Base-by-base conservation (phyloP, 1,140 invertebrate species). In the Formica exsecta region DNA sequence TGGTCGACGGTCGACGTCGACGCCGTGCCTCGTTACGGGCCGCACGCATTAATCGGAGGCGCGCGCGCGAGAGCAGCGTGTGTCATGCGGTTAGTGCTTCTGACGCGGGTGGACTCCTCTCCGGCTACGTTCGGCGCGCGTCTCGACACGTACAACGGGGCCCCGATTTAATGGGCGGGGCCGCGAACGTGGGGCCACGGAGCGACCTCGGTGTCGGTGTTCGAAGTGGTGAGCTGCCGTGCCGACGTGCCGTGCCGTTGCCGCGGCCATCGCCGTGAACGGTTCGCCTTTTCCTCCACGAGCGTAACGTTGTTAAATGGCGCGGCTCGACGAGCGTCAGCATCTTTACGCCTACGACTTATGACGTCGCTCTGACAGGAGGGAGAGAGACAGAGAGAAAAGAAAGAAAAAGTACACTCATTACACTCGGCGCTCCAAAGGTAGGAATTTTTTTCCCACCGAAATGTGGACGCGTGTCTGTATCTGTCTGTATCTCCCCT, bases 161-260 rank as follows among this genome's bases (percentile, higher is more conserved):
- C 59, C 73, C 22, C 64, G 41, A 59, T 59, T 73, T 73, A 76
- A 87, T 90, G 89, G 89, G 89, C 86, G 89, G 89, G 89, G 89
- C 90, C 86, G 89, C 57, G 6, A 59, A 9, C 57, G 57, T 68
- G 44, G 44, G 38, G 44, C 83, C 86, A 88, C 76, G 84, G 77
- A 91, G 88, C 90, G 90, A 91, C 90, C 90, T 90, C 90, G 86
- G 90, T 91, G 90, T 88, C 87, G 86, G 87, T 89, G 90, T 88
- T 80, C 57, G 80, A 54, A 89, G 90, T 91, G 90, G 90, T 88
- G 90, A 91, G 86, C 86, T 89, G 90, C 41, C 68, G 68, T 38
- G 25, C 77, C 22, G 59, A 38, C 38, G 38, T 89, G 90, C 41
- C 68, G 68, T 19, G 48, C 13, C 41, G 68, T 19, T 29, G 68